Evolutionary conservation across 2,888 invertebrate species (phyloP), one percentile per base, ranked within the genome.

Genomic region (Girardia tigrina): DNA sequence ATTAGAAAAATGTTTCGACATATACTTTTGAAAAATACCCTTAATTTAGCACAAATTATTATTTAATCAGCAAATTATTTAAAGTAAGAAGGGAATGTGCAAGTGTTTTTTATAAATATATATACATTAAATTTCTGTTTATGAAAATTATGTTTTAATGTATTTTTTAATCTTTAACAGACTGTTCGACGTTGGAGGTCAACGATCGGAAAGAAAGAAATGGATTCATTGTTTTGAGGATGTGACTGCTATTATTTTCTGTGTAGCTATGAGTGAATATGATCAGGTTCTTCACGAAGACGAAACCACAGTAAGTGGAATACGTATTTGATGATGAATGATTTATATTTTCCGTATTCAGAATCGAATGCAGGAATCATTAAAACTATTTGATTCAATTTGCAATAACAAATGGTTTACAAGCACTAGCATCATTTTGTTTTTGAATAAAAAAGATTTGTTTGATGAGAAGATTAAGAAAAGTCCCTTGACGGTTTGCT

Each of bases 321-420:
- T n/a, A n/a, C n/a, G n/a, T n/a, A n/a, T 20, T 12, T 26, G 6
- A 56, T 8, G 12, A 16, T 36, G 36, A 16, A 56, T 56, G n/a
- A 20, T 16, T 56, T n/a, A 8, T 75, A 82, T 82, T 94, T 28
- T 36, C 20, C 20, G 14, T 12, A 16, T 26, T 76, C 80, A 86
- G 91, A 84, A 99, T 88, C 94, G 98, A 85, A 99, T 98, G 98
- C 97, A 98, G 87, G 98, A 98, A 87, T 94, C 94, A 85, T 88
- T 99, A 86, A 98, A 98, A 87, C 87, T 99, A 82, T 99, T 98
- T 86, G 97, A 98, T 87, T 97, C 97, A 78, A 98, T 98, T 87
- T 98, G 98, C 88, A 98, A 99, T 89, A 98, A 98, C 88, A 98
- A 98, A 87, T 99, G 98, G 98, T 98, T 99, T 87, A 94, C 95